Percentiles rank a stretch among this genome's conserved stretches.
These are phyloP conservation scores for Lampropteryx suffumata DNA, from an alignment of 2,888 invertebrate genomes.

Conservation along the genomic window DNA sequence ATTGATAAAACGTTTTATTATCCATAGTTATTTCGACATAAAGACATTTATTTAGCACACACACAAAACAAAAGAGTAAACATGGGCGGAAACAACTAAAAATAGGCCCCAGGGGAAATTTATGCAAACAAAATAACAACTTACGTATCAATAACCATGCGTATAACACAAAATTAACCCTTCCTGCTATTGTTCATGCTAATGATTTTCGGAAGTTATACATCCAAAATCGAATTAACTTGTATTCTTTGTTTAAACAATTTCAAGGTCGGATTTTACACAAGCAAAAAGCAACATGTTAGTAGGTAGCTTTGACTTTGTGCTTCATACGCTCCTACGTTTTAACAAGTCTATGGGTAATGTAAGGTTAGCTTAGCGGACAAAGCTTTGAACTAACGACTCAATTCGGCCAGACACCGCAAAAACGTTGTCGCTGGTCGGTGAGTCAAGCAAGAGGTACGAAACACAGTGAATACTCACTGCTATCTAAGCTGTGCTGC, in stretches of 20 bases:
- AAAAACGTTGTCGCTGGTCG: conserved; percentile 37
- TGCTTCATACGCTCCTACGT: background rate
- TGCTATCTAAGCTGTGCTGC: background rate
- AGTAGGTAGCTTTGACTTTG: background rate
- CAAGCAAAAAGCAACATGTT: background rate
- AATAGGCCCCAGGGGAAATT: no score
- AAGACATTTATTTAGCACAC: no score
- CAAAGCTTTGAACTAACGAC: conserved; percentile 22
- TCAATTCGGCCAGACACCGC: conserved; percentile 29
- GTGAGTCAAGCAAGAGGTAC: conserved; percentile 33
- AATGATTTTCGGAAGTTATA: background rate
- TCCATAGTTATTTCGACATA: no score
- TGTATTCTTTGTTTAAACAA: conserved; percentile 30
- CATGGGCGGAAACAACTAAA: no score
- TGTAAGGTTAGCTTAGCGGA: conserved; percentile 5
- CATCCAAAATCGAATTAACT: background rate
- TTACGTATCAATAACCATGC: no score
- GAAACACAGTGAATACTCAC: background rate
- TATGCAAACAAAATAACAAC: no score
- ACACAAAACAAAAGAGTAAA: no score
- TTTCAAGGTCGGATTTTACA: conserved; percentile 14
- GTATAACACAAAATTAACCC: no score
- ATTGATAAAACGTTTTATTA: no score
- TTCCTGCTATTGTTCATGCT: no score
- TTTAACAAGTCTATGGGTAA: conserved; percentile 2